Percentiles rank a stretch among this genome's conserved stretches.
phyloP scores from a whole-genome alignment of 2,797 vertebrate genomes.

The Heliangelus exortis region DNA sequence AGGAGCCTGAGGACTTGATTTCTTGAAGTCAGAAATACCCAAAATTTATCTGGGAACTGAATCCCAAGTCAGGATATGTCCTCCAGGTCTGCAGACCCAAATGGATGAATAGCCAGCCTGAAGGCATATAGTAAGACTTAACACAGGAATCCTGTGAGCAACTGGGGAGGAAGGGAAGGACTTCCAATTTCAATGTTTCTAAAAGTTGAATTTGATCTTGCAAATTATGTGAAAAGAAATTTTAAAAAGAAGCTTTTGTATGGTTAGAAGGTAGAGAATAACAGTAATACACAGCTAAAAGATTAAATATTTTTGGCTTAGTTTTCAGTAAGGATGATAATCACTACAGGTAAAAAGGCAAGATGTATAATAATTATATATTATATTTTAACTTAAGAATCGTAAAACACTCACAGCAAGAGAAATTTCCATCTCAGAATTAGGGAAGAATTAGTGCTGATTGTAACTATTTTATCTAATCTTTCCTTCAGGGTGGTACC shows the following conservation, averaged over 20 bases:
- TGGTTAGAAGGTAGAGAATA: not conserved
- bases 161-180: rapidly evolving
- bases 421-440: conserved; percentile 7
- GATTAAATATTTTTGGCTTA: not conserved
- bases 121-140: not conserved
- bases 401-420: not conserved
- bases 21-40: not conserved
- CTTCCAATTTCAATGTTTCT: not conserved
- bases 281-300: not conserved
- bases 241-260: not conserved
- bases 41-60: not conserved
- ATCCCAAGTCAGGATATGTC: not conserved
- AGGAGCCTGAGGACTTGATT: not conserved
- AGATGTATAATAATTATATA: not conserved
- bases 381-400: not conserved
- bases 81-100: not conserved
- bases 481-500: conserved; percentile 22
- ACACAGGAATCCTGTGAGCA: not conserved
- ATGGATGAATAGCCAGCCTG: not conserved
- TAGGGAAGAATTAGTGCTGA: not conserved
- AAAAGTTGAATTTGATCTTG: not conserved
- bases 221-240: not conserved
- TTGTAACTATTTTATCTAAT: conserved; percentile 15
- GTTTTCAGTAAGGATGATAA: not conserved
- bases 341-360: not conserved